Conservation (phyloP, 2,888 invertebrate species). For the Caenorhabditis zanzibari region DNA sequence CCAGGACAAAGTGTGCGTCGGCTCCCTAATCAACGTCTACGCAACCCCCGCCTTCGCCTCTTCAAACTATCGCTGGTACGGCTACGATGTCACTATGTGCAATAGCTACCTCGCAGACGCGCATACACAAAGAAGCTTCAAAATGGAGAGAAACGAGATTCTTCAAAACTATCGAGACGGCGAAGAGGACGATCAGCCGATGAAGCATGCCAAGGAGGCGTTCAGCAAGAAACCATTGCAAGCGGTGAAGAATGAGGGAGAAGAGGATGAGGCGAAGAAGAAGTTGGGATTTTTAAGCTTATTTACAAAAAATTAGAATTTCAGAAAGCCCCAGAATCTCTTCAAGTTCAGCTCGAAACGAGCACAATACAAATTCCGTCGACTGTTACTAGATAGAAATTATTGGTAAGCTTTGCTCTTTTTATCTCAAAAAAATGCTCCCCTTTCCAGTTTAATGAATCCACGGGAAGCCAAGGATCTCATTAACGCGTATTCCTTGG, state of each 20-base stretch:
- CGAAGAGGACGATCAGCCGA: background rate
- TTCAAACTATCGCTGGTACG: constrained; percentile 56
- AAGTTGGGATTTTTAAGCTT: background rate
- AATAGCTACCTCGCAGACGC: constrained; percentile 1
- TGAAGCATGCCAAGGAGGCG: background rate
- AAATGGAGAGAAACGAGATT: constrained; percentile 9
- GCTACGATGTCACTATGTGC: constrained; percentile 57
- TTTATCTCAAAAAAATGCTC: background rate
- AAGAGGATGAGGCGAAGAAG: background rate
- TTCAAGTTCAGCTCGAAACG: background rate
- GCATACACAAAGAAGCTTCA: background rate
- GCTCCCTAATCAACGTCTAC: constrained; percentile 41
- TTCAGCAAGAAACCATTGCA: background rate
- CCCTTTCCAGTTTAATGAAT: background rate
- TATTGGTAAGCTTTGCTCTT: background rate
- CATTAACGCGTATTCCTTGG: background rate
- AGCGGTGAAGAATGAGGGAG: background rate
- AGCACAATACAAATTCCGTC: constrained; percentile 19
- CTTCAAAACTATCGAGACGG: background rate
- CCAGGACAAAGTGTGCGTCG: constrained; percentile 40
- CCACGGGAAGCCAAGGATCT: background rate
- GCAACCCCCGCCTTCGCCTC: constrained; percentile 40
- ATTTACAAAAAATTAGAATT: background rate
- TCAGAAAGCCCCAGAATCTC: constrained; percentile 6
- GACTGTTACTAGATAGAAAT: constrained; percentile 10